These are phyloP conservation scores for Eufriesea mexicana DNA, from an alignment of 1,140 invertebrate genomes.

Conservation along the genomic window DNA sequence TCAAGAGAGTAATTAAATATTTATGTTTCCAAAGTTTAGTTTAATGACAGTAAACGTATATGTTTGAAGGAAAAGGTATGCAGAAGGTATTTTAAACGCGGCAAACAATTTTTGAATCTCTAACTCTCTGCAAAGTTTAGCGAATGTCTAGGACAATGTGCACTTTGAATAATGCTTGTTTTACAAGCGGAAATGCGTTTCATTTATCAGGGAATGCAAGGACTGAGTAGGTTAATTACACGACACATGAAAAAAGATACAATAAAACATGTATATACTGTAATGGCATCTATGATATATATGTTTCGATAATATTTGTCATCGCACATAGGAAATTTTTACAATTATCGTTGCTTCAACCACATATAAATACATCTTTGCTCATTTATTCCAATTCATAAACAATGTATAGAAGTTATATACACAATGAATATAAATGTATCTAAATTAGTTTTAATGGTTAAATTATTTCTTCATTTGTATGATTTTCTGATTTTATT, in stretches of 20 bases:
- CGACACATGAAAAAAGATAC: slow-evolving; percentile 18
- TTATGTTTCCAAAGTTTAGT: not conserved
- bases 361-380: not conserved
- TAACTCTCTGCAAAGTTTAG: not conserved
- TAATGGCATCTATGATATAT: not conserved
- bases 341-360: not conserved
- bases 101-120: slow-evolving; percentile 2
- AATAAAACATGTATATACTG: not conserved
- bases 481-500: no score
- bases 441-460: no score
- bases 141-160: not conserved
- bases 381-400: not conserved
- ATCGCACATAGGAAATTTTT: not conserved
- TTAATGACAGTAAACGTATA: not conserved
- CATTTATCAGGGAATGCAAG: slow-evolving; percentile 32
- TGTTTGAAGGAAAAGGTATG: no score
- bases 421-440: not conserved
- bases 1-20: not conserved
- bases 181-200: slow-evolving; percentile 10
- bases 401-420: not conserved
- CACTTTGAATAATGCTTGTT: slow-evolving; percentile 33
- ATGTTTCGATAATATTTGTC: not conserved
- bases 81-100: not conserved
- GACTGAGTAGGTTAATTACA: slow-evolving; percentile 32
- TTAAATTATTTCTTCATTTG: no score